Evolutionary conservation across 1,140 invertebrate species (phyloP), one percentile per base, ranked within the genome.

Genomic region (Ceratosolen fusciceps): DNA sequence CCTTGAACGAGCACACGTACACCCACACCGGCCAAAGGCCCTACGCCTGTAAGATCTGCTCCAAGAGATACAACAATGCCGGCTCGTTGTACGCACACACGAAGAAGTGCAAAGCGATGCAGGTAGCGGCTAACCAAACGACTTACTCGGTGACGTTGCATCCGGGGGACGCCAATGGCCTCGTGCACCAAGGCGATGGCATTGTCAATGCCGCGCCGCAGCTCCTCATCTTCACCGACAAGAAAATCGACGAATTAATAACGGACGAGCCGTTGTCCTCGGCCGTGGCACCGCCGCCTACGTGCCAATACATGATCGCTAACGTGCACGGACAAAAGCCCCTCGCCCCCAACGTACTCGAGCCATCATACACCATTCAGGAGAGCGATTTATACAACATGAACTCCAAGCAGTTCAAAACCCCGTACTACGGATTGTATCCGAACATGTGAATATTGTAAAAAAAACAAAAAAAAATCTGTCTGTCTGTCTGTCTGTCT

Each of bases 21-120:
- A 89, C 88, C 9, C 88, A 89, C 31, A 89, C 88, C 4, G 91
- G 90, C 2, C 89, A 91, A 72, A 88, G 91, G 77, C 91, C 91
- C 4, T 91, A 90, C 39, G 85, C 85, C 0, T 92, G 91, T 82
- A 88, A 90, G 58, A 86, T 90, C 39, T 92, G 93, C 47, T 93
- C 93, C 1, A 95, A 95, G 82, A 91, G 93, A 8, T 95, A 89
- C 72, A 89, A 89, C 7, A 89, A 89, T 76, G 88, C 88, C 0
- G 88, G 88, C 0, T 88, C 87, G 0, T 80, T 89, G 1, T 89
- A 89, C 49, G 88, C 88, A 3, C 88, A 89, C 31, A 87, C 86
- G 24, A 89, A 89, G 24, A 89, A 89, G 47, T 89, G 88, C 26
- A 89, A 88, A 70, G 82, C 85, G 8, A 84, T 68, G 24, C 62